A percentile compares a stretch with the other conserved stretches of the same genome.
phyloP scores from a whole-genome alignment of 1,140 invertebrate species.

The Zaprionus camerounensis region DNA sequence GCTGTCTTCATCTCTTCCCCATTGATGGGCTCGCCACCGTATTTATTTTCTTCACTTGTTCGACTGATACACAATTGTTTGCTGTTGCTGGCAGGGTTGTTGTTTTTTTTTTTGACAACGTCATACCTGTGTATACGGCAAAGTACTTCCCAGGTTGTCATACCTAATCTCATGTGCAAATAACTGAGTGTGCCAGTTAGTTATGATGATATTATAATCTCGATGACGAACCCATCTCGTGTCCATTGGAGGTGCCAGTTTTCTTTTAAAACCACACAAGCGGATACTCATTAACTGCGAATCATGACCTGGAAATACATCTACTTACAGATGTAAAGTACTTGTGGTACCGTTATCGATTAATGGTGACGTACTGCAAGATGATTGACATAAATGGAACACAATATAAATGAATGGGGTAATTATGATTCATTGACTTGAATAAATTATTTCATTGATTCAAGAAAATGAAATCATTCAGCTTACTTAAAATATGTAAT shows the following conservation, averaged over 20 bases:
- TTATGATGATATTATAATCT: conserved; percentile 15
- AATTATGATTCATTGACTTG: neutral
- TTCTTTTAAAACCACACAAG: conserved; percentile 1
- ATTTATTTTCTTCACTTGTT: conserved; percentile 7
- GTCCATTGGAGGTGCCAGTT: neutral
- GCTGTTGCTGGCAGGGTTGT: neutral
- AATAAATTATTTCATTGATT: too few relatives aligned
- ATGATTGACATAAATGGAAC: too few relatives aligned
- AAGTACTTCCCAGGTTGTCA: conserved; percentile 36
- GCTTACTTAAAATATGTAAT: too few relatives aligned
- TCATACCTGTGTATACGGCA: conserved; percentile 18
- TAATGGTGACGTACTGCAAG: too few relatives aligned
- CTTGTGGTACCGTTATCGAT: too few relatives aligned
- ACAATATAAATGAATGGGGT: neutral
- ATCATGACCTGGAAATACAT: neutral
- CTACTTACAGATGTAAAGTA: neutral
- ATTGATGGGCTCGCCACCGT: conserved; percentile 38
- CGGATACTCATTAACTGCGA: conserved; percentile 7
- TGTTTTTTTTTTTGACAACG: conserved; percentile 30
- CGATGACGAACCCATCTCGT: conserved; percentile 24
- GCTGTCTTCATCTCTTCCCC: conserved; percentile 43
- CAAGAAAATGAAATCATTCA: too few relatives aligned
- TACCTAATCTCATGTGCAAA: conserved; percentile 40
- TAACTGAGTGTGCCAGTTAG: conserved; percentile 51
- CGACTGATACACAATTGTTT: neutral